These are phyloP conservation scores for Amiota mariae DNA, from an alignment of 2,888 invertebrate species.

Conservation along the genomic window DNA sequence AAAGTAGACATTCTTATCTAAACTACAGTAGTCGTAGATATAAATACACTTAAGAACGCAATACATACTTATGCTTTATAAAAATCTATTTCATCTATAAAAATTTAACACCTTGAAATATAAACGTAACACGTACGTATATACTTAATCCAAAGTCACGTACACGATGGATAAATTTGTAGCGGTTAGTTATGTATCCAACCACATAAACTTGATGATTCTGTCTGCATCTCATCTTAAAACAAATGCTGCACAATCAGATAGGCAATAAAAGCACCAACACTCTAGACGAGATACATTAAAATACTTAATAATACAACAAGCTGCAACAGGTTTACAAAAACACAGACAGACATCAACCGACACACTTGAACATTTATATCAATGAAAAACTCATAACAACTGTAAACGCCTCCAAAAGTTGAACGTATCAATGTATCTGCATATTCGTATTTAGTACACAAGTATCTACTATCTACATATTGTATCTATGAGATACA, in stretches of 20 bases:
- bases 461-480: too few relatives aligned
- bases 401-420: constrained; percentile 53
- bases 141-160: constrained; percentile 54
- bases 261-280: too few relatives aligned
- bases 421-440: too few relatives aligned
- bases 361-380: constrained; percentile 50
- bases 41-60: too few relatives aligned
- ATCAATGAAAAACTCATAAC: constrained; percentile 67
- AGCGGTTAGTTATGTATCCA: constrained; percentile 52
- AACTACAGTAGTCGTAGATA: too few relatives aligned
- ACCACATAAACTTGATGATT: constrained; percentile 5
- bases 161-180: constrained; percentile 60
- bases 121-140: too few relatives aligned
- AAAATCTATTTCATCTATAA: neutral
- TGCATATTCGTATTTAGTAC: too few relatives aligned
- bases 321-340: constrained; percentile 25
- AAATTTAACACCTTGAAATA: constrained; percentile 44
- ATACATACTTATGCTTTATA: neutral
- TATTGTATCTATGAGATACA: too few relatives aligned
- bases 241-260: too few relatives aligned
- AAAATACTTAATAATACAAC: neutral
- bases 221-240: too few relatives aligned
- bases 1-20: too few relatives aligned
- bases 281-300: neutral
- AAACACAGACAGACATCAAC: neutral